These are phyloP conservation scores for Silurus meridionalis DNA, from an alignment of 2,113 vertebrate genomes.

Conservation along the genomic window DNA sequence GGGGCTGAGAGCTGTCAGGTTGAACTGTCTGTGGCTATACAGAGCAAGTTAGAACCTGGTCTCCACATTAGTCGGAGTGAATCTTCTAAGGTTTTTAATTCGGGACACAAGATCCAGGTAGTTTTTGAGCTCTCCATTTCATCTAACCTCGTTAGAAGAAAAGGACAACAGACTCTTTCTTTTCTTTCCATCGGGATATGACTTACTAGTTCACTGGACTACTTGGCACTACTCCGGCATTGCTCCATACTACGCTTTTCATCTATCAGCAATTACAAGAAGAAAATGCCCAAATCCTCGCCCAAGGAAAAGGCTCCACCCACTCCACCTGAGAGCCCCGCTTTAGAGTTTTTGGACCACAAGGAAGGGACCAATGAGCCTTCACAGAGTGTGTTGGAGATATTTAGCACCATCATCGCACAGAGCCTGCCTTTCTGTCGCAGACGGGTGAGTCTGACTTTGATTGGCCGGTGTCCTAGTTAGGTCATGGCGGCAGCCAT, in stretches of 20 bases:
- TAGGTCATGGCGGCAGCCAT: neutral
- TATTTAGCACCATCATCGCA: conserved; percentile 98
- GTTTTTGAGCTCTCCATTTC: neutral
- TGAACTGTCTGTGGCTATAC: conserved; percentile 68
- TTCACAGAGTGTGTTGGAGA: conserved; percentile 92
- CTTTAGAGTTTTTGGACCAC: conserved; percentile 78
- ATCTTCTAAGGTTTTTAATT: neutral
- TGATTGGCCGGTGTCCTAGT: neutral
- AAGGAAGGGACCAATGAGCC: conserved; percentile 79
- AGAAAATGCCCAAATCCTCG: conserved; percentile 77
- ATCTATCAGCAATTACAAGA: conserved; percentile 64
- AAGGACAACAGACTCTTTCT: neutral
- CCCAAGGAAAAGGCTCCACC: conserved; percentile 70
- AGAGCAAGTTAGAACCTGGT: conserved; percentile 52
- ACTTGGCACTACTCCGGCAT: conserved; percentile 78
- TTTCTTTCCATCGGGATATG: conserved; percentile 62
- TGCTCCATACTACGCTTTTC: conserved; percentile 75
- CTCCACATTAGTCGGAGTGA: conserved; percentile 56
- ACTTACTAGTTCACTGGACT: conserved; percentile 53
- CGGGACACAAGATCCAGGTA: neutral
- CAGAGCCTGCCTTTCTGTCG: conserved; percentile 94
- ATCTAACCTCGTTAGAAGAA: neutral
- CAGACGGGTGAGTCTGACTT: conserved; percentile 82
- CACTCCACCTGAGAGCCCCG: conserved; percentile 71
- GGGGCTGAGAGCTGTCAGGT: conserved; percentile 82